phyloP scores from a whole-genome alignment of 2,113 vertebrate genomes.

The Dicaeum eximium region DNA sequence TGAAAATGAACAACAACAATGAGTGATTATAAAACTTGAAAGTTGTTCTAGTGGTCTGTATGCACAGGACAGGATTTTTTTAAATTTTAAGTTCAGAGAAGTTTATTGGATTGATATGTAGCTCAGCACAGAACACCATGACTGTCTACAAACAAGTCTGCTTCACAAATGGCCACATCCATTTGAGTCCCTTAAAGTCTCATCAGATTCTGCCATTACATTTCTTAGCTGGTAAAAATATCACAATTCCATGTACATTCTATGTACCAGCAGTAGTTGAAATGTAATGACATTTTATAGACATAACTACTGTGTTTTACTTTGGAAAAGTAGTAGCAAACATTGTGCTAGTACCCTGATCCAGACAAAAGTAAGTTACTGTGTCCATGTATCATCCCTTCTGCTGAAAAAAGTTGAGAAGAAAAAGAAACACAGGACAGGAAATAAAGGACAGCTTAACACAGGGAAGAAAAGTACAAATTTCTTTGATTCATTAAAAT shows the following conservation, averaged over 20 bases:
- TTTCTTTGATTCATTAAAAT: not conserved
- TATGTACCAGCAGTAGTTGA: not conserved
- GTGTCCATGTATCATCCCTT: not conserved
- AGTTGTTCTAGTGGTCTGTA: not conserved
- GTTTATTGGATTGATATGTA: not conserved
- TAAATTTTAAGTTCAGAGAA: not conserved
- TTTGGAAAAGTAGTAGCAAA: not conserved
- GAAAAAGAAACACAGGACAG: not conserved
- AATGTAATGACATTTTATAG: not conserved
- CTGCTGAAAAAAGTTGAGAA: not conserved
- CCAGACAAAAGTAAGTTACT: not conserved
- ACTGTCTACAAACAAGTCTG: not conserved
- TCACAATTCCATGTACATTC: not conserved
- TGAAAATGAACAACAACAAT: not conserved
- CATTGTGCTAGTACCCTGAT: not conserved
- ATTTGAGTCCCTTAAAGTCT: not conserved
- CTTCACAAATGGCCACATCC: not conserved
- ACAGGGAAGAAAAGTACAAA: not conserved
- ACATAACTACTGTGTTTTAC: not conserved
- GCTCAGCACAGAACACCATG: accelerated
- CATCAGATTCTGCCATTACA: not conserved
- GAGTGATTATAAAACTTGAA: not conserved
- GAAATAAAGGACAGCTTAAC: not conserved
- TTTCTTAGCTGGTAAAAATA: not conserved
- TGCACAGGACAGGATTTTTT: not conserved